phyloP scores from a whole-genome alignment of 35 echinoderm and acorn worm species.

The Amphiura filiformis region DNA sequence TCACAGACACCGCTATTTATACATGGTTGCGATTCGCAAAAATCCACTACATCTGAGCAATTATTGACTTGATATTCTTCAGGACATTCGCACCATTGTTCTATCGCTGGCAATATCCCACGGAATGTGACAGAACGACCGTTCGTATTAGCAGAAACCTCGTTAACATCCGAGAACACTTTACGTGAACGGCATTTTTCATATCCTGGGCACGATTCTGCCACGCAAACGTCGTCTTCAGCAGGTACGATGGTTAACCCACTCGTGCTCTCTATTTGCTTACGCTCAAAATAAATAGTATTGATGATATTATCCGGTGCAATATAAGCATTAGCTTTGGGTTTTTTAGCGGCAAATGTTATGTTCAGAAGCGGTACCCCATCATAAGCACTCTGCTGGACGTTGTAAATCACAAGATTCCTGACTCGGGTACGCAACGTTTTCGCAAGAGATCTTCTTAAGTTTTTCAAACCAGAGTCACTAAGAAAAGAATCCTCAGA shows the following conservation, averaged over 20 bases:
- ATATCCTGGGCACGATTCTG: slow-evolving; percentile 56
- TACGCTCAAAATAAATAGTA: slow-evolving; percentile 71
- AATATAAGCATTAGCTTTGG: slow-evolving; percentile 52
- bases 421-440: slow-evolving; percentile 33
- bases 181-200: slow-evolving; percentile 59
- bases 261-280: slow-evolving; percentile 56
- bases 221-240: slow-evolving; percentile 70
- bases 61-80: slow-evolving; percentile 54
- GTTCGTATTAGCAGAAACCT: slow-evolving; percentile 35
- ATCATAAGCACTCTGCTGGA: slow-evolving; percentile 53
- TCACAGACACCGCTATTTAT: slow-evolving; percentile 70
- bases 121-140: slow-evolving; percentile 54
- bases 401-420: slow-evolving; percentile 80
- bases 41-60: slow-evolving; percentile 51
- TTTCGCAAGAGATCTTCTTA: slow-evolving; percentile 45
- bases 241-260: slow-evolving; percentile 62
- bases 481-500: slow-evolving; percentile 65
- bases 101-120: slow-evolving; percentile 58
- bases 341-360: slow-evolving; percentile 60
- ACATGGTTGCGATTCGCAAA: slow-evolving; percentile 71
- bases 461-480: slow-evolving; percentile 19
- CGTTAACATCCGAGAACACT: slow-evolving; percentile 18
- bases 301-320: slow-evolving; percentile 64
- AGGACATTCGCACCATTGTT: slow-evolving; percentile 79
- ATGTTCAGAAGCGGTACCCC: slow-evolving; percentile 46